Conservation (phyloP, 2,797 vertebrate genomes). For the Pantherophis vulpinus region DNA sequence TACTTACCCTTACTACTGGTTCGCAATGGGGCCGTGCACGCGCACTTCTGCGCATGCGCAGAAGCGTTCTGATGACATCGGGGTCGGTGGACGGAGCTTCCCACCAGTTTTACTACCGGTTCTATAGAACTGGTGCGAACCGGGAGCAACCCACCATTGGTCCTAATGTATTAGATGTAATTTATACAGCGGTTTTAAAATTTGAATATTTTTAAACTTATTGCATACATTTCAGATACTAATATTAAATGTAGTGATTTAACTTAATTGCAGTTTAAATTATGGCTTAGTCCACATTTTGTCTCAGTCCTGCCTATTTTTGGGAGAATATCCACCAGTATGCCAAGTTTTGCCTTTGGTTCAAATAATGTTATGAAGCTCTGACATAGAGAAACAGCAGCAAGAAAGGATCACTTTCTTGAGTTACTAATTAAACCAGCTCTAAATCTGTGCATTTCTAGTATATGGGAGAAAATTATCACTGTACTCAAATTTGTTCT, state of each 20-base stretch:
- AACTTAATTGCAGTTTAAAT: background rate
- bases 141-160: no score
- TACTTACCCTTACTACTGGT: no score
- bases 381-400: background rate
- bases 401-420: background rate
- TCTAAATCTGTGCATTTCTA: background rate
- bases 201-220: background rate
- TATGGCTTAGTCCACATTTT: background rate
- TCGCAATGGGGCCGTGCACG: no score
- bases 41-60: no score
- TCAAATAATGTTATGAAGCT: background rate
- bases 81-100: no score
- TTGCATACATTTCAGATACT: background rate
- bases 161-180: background rate
- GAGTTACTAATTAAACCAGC: background rate
- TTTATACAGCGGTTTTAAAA: background rate
- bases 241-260: background rate
- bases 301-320: background rate
- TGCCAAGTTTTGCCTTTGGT: background rate
- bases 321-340: background rate
- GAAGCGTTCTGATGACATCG: no score
- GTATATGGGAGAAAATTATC: background rate
- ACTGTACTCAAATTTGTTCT: background rate
- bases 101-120: no score
- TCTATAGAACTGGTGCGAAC: no score